Conservation (phyloP, 2,113 vertebrate species). For the Strix uralensis region DNA sequence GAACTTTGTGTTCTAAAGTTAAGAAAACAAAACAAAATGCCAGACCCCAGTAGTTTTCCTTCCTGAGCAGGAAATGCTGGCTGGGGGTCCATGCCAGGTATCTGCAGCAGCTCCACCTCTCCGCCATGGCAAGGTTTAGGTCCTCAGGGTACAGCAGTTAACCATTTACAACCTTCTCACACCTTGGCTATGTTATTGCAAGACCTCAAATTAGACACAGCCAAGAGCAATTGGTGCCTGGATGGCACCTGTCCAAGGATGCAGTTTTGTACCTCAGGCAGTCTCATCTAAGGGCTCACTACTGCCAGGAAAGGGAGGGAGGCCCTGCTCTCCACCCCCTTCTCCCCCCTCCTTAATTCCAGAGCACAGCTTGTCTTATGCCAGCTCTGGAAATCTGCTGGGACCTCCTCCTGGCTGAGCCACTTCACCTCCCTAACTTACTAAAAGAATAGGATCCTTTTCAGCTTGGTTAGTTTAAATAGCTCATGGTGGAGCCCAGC, state of each 20-base stretch:
- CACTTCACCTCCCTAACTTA: not conserved
- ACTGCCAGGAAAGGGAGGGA: not conserved
- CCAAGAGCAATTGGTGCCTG: not conserved
- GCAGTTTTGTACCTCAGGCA: not conserved
- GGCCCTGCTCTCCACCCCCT: not conserved
- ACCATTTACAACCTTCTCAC: not conserved
- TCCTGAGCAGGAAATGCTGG: not conserved
- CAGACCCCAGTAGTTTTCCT: not conserved
- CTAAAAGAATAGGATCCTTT: not conserved
- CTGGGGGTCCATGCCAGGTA: not conserved
- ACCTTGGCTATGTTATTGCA: not conserved
- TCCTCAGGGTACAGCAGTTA: not conserved
- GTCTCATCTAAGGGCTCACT: not conserved
- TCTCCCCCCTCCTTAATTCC: not conserved
- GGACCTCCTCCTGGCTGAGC: not conserved
- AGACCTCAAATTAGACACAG: conserved; percentile 9
- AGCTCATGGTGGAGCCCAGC: not conserved
- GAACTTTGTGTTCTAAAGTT: not conserved
- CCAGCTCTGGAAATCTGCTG: not conserved
- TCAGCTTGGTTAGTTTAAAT: not conserved
- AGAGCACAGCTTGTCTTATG: not conserved
- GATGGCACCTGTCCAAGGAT: not conserved
- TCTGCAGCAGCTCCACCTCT: not conserved
- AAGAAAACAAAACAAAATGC: not conserved
- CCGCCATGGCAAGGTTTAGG: not conserved